Base-by-base conservation (phyloP, 2,888 invertebrate species). In the Hermaeophaga mercurialis region DNA sequence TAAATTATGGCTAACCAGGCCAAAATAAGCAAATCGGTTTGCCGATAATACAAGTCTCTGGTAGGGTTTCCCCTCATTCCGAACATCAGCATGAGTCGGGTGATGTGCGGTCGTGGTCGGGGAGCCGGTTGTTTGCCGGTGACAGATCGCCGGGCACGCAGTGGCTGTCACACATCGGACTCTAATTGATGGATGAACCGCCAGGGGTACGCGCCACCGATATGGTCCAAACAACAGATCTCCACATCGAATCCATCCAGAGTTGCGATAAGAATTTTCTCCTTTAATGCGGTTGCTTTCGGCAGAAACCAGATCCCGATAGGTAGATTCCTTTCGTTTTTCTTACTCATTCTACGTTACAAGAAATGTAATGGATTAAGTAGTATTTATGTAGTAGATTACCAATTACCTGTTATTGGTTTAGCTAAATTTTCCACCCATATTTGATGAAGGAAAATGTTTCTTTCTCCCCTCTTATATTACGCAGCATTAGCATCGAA, bases 161-260 rank as follows among this genome's bases (percentile, higher is more conserved):
- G 67, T 62, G 65, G 62, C 66, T 66, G 69, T 68, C 66, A 61
- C 65, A 64, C 63, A 62, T 66, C 64, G 66, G 60, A 48, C 66
- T 65, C 68, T 75, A 75, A 75, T 74, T 75, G 75, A 75, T 74
- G 73, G 70, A 75, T 73, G 57, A 66, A 63, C 65, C 74, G 64
- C 72, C 24, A 54, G 67, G 69, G 73, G 63, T n/a, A n/a, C 26
- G 24, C 11, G 9, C 41, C 33, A 41, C 39, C 11, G 12, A 31
- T 31, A 31, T 11, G 31, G 31, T 31, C 31, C 31, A 12, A 5
- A 31, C 31, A 12, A 9, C 31, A 12, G 31, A 12, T 12, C 31
- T 11, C 31, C 9, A 28, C 9, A 2, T 31, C 9, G 11, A 31
- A 31, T 9, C 12, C 31, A 28, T 28, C 28, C 9, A n/a, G 28